Percentiles rank a stretch among this genome's conserved stretches.
phyloP scores from a whole-genome alignment of 2,797 vertebrate genomes.

The Florisuga fusca region DNA sequence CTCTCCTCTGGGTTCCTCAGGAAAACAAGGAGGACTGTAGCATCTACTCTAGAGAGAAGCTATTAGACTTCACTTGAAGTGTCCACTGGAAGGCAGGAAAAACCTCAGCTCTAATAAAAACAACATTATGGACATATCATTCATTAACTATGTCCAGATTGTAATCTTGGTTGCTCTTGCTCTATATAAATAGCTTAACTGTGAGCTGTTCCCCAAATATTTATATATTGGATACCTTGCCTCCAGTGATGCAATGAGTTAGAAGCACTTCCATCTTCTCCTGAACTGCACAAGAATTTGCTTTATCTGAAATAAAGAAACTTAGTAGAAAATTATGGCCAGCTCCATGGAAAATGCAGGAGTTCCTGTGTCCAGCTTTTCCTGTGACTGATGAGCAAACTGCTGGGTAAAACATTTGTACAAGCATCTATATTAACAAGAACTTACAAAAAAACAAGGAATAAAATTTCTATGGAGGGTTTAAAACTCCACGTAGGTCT shows the following conservation, averaged over 20 bases:
- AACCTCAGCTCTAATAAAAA: not conserved
- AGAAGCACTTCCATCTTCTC: not conserved
- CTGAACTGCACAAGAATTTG: not conserved
- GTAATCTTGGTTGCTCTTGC: not conserved
- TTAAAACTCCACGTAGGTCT: not conserved
- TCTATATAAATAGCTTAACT: not conserved
- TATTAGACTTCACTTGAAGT: not conserved
- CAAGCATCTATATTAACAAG: not conserved
- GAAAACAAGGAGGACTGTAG: not conserved
- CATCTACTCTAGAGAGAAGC: not conserved
- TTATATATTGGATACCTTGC: not conserved
- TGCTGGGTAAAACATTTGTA: not conserved
- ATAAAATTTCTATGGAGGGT: not conserved
- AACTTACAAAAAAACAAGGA: not conserved
- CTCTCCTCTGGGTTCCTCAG: not conserved
- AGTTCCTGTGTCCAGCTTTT: not conserved
- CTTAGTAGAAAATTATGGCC: not conserved
- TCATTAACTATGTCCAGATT: conserved; percentile 22
- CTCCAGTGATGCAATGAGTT: not conserved
- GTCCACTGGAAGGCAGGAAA: not conserved
- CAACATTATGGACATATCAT: not conserved
- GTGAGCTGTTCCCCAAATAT: not conserved
- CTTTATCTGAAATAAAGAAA: not conserved
- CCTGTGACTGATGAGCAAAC: not conserved
- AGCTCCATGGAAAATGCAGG: not conserved